A percentile compares a stretch with the other conserved stretches of the same genome.
These are phyloP conservation scores for Calliopsis andreniformis DNA, from an alignment of 1,140 invertebrate species.

Conservation along the genomic window DNA sequence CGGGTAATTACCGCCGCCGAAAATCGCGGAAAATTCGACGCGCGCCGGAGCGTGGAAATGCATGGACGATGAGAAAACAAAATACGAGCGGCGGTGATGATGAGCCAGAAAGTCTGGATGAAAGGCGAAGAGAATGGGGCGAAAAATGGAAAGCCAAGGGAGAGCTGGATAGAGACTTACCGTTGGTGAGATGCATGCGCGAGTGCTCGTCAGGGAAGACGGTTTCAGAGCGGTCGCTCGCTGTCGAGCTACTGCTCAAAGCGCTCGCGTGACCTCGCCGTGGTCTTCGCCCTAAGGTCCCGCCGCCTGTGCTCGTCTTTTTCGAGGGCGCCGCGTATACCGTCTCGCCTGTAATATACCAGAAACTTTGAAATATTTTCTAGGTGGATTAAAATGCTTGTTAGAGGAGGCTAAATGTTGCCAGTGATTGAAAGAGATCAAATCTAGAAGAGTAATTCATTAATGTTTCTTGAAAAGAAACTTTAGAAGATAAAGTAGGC, in stretches of 20 bases:
- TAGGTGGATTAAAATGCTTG: conserved; percentile 5
- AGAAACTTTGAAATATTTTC: conserved; percentile 48
- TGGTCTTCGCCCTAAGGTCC: conserved; percentile 70
- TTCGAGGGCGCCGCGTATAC: conserved; percentile 80
- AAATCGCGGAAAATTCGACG: conserved; percentile 3
- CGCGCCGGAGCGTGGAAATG: not conserved
- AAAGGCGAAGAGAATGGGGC: conserved; percentile 10
- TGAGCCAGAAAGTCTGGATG: not conserved
- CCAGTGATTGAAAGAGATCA: too few species aligned
- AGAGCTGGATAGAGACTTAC: conserved; percentile 46
- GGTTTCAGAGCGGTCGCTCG: conserved; percentile 73
- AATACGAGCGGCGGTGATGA: not conserved
- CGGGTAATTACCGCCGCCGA: not conserved
- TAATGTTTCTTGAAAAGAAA: too few species aligned
- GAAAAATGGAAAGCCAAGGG: not conserved
- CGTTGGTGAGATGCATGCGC: conserved; percentile 73
- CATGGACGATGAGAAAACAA: not conserved
- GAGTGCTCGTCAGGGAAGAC: conserved; percentile 72
- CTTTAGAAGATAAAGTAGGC: too few species aligned
- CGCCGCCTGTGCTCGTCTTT: conserved; percentile 72
- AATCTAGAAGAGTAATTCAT: too few species aligned
- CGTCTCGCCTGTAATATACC: conserved; percentile 75
- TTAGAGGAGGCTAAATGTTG: too few species aligned
- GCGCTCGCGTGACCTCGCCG: conserved; percentile 73
- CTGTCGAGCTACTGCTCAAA: conserved; percentile 73